A percentile compares a stretch with the other conserved stretches of the same genome.
These are phyloP conservation scores for Casuarius casuarius DNA, from an alignment of 2,113 vertebrate genomes.

Conservation along the genomic window DNA sequence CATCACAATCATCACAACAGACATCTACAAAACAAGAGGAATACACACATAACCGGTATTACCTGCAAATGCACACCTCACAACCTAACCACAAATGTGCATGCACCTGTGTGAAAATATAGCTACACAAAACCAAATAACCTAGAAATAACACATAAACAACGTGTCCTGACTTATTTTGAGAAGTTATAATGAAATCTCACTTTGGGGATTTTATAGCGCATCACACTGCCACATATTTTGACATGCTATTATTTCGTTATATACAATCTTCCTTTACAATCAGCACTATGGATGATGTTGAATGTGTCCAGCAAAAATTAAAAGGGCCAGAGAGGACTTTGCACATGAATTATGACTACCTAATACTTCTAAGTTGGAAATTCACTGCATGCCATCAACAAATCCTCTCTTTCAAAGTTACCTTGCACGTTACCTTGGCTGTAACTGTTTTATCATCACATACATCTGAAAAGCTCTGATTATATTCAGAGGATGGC, in stretches of 20 bases:
- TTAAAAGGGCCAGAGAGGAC: neutral
- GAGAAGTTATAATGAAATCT: neutral
- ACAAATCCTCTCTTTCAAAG: neutral
- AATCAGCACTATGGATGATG: neutral
- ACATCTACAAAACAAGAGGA: conserved; percentile 86
- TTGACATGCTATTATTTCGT: neutral
- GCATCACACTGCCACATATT: neutral
- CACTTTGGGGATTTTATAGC: neutral
- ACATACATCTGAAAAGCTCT: neutral
- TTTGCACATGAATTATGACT: neutral
- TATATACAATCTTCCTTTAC: neutral
- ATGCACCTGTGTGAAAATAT: neutral
- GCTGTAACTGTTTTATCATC: neutral
- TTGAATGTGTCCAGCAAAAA: neutral
- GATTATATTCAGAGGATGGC: neutral
- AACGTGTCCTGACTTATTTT: neutral
- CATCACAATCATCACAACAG: conserved; percentile 94
- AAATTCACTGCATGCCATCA: neutral
- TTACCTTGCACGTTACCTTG: too few species aligned
- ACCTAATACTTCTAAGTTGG: neutral
- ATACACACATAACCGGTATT: neutral
- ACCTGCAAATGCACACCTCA: neutral
- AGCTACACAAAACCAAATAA: neutral
- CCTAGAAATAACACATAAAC: neutral
- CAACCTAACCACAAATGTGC: neutral